phyloP scores from a whole-genome alignment of 2,888 invertebrate genomes.

The Drosophila mimetica region DNA sequence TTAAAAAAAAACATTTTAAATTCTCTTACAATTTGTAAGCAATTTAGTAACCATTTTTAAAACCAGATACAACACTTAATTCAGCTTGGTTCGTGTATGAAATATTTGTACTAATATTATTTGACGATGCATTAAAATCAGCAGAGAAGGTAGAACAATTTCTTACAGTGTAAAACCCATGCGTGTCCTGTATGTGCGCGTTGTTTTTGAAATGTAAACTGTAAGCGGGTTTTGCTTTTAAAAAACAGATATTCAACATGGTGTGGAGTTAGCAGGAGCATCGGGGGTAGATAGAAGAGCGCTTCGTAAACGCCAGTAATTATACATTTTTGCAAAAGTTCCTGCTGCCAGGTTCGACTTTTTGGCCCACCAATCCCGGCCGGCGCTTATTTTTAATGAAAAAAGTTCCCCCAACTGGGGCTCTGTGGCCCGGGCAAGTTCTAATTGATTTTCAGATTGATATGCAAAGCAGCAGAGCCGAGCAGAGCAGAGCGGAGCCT shows the following conservation, averaged over 20 bases:
- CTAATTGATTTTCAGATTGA: conserved; percentile 81
- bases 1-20: background rate
- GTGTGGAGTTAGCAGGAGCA: background rate
- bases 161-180: conserved; percentile 14
- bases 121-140: too few species aligned
- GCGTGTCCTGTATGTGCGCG: conserved; percentile 20
- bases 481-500: conserved; percentile 48
- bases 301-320: conserved; percentile 69
- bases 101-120: too few species aligned
- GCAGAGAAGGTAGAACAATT: background rate
- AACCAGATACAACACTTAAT: too few species aligned
- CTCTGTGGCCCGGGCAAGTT: conserved; percentile 64
- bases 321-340: conserved; percentile 69
- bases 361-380: conserved; percentile 32
- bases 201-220: conserved; percentile 49
- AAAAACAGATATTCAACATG: conserved; percentile 51
- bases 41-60: too few species aligned
- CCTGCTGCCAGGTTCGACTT: conserved; percentile 43
- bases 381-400: conserved; percentile 74
- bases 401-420: conserved; percentile 42
- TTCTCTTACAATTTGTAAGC: too few species aligned
- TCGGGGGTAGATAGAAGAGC: conserved; percentile 17
- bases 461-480: conserved; percentile 69
- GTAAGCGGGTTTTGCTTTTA: conserved; percentile 49
- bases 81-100: too few species aligned